Percentiles rank a stretch among this genome's conserved stretches.
These are phyloP conservation scores for Heliocidaris erythrogramma DNA, from an alignment of 35 echinoderm and acorn worm genomes.

Conservation along the genomic window DNA sequence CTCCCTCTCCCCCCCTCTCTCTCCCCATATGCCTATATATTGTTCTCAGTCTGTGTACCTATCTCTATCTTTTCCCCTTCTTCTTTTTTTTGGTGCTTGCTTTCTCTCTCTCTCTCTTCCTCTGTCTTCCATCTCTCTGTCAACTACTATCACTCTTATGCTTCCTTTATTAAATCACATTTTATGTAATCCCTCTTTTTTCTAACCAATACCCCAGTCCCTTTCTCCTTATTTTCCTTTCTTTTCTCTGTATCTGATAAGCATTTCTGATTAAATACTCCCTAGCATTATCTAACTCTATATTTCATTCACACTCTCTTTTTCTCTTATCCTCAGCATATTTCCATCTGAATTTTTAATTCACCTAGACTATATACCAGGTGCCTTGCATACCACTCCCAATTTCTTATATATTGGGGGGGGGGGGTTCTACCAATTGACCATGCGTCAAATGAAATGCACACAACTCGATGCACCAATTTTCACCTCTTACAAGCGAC, in stretches of 20 bases:
- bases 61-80: too few relatives aligned
- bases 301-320: not conserved
- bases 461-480: not conserved
- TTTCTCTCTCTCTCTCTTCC: not conserved
- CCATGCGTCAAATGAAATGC: not conserved
- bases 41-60: too few relatives aligned
- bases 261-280: too few relatives aligned
- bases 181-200: not conserved
- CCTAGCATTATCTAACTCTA: too few relatives aligned
- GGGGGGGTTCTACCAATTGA: not conserved
- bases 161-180: too few relatives aligned
- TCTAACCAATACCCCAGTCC: too few relatives aligned
- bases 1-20: not conserved
- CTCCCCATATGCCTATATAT: not conserved
- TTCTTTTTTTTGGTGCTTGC: not conserved
- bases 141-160: not conserved
- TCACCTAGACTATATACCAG: not conserved
- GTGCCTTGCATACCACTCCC: not conserved
- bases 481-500: not conserved
- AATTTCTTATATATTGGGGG: not conserved
- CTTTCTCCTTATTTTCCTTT: too few relatives aligned
- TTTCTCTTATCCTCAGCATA: not conserved
- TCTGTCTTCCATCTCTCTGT: not conserved
- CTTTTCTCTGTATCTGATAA: too few relatives aligned
- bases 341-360: too few relatives aligned